Evolutionary conservation across 2,888 invertebrate species (phyloP).

Genomic region (Morinoia aosen): DNA sequence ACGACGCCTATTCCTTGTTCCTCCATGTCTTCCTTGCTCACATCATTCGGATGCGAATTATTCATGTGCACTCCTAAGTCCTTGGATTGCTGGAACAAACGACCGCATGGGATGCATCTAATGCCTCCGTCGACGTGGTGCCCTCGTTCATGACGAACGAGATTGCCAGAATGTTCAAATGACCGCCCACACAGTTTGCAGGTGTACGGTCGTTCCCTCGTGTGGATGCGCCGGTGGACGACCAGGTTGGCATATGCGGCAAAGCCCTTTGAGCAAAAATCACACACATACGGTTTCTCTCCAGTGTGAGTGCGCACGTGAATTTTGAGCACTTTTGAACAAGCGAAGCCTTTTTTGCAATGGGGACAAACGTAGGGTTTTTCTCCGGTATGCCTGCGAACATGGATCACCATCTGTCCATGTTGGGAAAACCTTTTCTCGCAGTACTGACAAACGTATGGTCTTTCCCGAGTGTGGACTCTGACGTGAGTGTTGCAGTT

Average conservation of each 20-base stretch:
- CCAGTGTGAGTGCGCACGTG: conserved; percentile 67
- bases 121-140: conserved; percentile 63
- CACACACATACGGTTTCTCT: conserved; percentile 67
- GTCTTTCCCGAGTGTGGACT: conserved; percentile 66
- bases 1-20: neutral
- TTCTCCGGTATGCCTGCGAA: conserved; percentile 67
- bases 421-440: conserved; percentile 67
- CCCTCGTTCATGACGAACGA: conserved; percentile 64
- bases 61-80: conserved; percentile 61
- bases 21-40: conserved; percentile 59
- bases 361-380: conserved; percentile 66
- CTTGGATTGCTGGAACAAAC: conserved; percentile 60
- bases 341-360: conserved; percentile 67
- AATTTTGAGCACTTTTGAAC: conserved; percentile 67
- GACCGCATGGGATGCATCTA: conserved; percentile 66
- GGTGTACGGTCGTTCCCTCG: conserved; percentile 64
- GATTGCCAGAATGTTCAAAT: conserved; percentile 68
- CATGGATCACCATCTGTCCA: conserved; percentile 67
- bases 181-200: conserved; percentile 66
- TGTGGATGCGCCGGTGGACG: conserved; percentile 67
- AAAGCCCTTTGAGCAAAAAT: conserved; percentile 67
- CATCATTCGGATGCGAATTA: conserved; percentile 62
- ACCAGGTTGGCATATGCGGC: conserved; percentile 68
- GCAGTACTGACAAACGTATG: conserved; percentile 67
- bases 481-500: conserved; percentile 67